phyloP scores from a whole-genome alignment of 1,140 invertebrate species.

The Phocides pigmalion region DNA sequence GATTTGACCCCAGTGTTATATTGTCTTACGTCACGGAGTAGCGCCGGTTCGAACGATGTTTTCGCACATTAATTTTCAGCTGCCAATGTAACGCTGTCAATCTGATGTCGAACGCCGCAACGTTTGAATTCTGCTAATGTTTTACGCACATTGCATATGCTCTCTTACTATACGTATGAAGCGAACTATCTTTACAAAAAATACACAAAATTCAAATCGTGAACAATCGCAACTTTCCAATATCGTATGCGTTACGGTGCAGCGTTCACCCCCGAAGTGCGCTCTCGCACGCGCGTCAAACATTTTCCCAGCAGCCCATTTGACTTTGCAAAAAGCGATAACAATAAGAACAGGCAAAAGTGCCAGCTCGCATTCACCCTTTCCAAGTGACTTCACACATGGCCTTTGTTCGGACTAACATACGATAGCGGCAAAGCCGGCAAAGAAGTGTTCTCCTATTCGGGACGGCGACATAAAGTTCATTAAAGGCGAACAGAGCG shows the following conservation, averaged over 20 bases:
- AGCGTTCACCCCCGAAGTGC: slow-evolving; percentile 24
- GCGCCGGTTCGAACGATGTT: not conserved
- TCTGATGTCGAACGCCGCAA: slow-evolving; percentile 1
- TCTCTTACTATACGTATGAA: not conserved
- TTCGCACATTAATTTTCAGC: slow-evolving; percentile 21
- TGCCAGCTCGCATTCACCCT: slow-evolving; percentile 64
- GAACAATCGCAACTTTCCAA: slow-evolving; percentile 17
- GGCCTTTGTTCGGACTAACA: slow-evolving; percentile 77
- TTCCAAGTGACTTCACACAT: slow-evolving; percentile 71
- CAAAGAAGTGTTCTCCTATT: slow-evolving; percentile 77
- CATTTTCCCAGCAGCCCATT: slow-evolving; percentile 50
- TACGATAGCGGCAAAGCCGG: slow-evolving; percentile 68
- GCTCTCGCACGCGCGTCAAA: slow-evolving; percentile 41
- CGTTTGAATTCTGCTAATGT: slow-evolving; percentile 2
- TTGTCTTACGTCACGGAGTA: slow-evolving; percentile 11
- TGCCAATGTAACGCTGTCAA: slow-evolving; percentile 12
- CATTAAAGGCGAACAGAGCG: slow-evolving; percentile 77
- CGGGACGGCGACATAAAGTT: slow-evolving; percentile 77
- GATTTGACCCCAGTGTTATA: not conserved
- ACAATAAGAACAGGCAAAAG: slow-evolving; percentile 72
- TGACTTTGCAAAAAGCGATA: slow-evolving; percentile 65
- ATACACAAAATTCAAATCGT: slow-evolving; percentile 23
- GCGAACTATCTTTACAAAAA: slow-evolving; percentile 16
- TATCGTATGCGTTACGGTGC: slow-evolving; percentile 21
- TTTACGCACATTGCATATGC: not conserved